Evolutionary conservation across 2,888 invertebrate species (phyloP).

Genomic region (Liposcelis brunnea): DNA sequence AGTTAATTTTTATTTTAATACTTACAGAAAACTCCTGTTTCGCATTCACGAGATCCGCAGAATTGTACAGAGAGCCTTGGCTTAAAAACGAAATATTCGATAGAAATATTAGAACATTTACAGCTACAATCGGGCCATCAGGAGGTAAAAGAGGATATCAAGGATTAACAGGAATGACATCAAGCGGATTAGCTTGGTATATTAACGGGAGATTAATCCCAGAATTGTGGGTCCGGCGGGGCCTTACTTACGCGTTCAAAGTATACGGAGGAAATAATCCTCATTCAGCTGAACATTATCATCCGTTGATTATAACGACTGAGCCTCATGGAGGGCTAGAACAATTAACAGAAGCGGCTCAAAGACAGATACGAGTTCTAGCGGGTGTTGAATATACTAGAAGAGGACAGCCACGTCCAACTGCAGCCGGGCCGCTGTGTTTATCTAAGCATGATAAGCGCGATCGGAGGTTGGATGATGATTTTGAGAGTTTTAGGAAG

Average conservation of each 20-base stretch:
- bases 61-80: slow-evolving; percentile 28
- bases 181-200: slow-evolving; percentile 71
- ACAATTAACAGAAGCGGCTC: slow-evolving; percentile 48
- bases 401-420: slow-evolving; percentile 60
- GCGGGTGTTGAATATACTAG: slow-evolving; percentile 71
- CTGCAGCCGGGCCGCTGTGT: slow-evolving; percentile 70
- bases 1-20: no score
- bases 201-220: slow-evolving; percentile 79
- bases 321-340: slow-evolving; percentile 72
- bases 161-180: slow-evolving; percentile 49
- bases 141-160: slow-evolving; percentile 65
- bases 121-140: slow-evolving; percentile 66
- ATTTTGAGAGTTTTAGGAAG: slow-evolving; percentile 60
- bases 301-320: slow-evolving; percentile 76
- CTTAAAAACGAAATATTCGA: slow-evolving; percentile 32
- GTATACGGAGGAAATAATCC: slow-evolving; percentile 77
- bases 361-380: slow-evolving; percentile 51
- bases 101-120: slow-evolving; percentile 54
- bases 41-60: slow-evolving; percentile 40
- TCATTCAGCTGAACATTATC: slow-evolving; percentile 67
- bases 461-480: slow-evolving; percentile 63
- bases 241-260: slow-evolving; percentile 66
- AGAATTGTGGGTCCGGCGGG: slow-evolving; percentile 71
- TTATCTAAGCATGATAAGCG: slow-evolving; percentile 44
- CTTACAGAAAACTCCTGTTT: slow-evolving; percentile 41